Base-by-base conservation (phyloP, 2,113 vertebrate genomes). In the Willisornis vidua region DNA sequence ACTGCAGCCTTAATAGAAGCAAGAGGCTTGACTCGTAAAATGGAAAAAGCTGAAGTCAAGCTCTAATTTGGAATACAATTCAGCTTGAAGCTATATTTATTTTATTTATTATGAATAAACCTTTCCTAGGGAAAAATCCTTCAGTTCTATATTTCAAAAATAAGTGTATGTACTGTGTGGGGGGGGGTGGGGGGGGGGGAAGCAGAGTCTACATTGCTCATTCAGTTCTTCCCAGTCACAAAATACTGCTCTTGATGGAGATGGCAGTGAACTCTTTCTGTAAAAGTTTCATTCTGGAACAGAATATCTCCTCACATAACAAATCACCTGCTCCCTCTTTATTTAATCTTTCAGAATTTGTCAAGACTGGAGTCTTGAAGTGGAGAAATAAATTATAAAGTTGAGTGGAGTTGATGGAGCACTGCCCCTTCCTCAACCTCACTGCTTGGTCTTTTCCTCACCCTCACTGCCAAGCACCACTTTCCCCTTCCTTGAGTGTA, bases 41-140 rank as follows among this genome's bases (percentile, higher is more conserved):
- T 57, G 39, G 52, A 52, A 84, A 78, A 87, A 48, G 19, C 35
- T 86, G 51, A 83, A 93, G 63, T 81, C 51, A 67, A 81, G 33
- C 59, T 92, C 65, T 90, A 74, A 90, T 93, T 93, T 94, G 70
- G 23, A 92, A 84, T 70, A 48, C 68, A 48, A 39, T 92, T 80
- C 63, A 67, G 14, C 73, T 68, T 78, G 35, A 91, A 93, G 55
- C 14, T 55, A 7, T 77, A 90, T 95, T 94, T 61, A 51, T 85
- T 92, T 87, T 92, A 77, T 92, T 92, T 94, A 62, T 92, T 55
- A 49, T 39, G 46, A 90, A 86, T 80, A 90, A 80, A 83, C 18
- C 55, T 89, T 70, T 90, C 45, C 33, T 49, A 35, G 58, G 35
- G 82, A 90, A 70, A 94, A 90, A 55, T 62, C 35, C 16, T 77